Base-by-base conservation (phyloP, 2,113 vertebrate species). In the Malurus elegans region DNA sequence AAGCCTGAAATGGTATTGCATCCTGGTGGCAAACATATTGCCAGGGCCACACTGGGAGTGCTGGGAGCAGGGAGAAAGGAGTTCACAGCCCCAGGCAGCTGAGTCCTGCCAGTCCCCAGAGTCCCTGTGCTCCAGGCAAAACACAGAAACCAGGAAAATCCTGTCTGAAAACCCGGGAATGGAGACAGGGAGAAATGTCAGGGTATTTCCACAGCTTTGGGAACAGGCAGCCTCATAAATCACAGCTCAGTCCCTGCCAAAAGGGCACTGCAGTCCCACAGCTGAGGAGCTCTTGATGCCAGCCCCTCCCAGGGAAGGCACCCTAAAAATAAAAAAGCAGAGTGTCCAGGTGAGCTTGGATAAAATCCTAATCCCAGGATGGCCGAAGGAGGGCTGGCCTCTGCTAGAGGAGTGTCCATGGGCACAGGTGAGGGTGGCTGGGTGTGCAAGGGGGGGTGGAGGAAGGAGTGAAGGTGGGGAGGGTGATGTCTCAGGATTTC, bases 111-210 rank as follows among this genome's bases (percentile, higher is more conserved):
- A 4, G 36, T 66, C 92, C 91, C 61, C 2, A 12, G 91, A n/a
- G 83, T 24, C n/a, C 31, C 75, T 16, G 29, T n/a, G 95, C 95
- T 73, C 10, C 47, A 93, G 92, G 95, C 94, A 92, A 51, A 70
- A 13, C 58, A 14, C 51, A 64, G 83, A 56, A 60, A 54, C 16
- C 67, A 58, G 36, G 60, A 91, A 34, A 66, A 34, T 10, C 29
- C 54, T 73, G 75, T 38, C 72, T 88, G 79, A 38, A 36, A 21
- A 45, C 32, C 18, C 85, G 42, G 73, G 36, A 90, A 7, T 50
- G 31, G 67, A 51, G 64, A n/a, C 4, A 42, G 60, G 31, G 34
- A 62, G 88, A 89, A 89, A 86, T 95, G 91, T 93, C 92, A 84
- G 79, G 64, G 2, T 78, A 28, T 92, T 84, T 67, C 47, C 85